These are phyloP conservation scores for Sebastes hopkinsi DNA, from an alignment of 2,797 vertebrate genomes.

Conservation along the genomic window DNA sequence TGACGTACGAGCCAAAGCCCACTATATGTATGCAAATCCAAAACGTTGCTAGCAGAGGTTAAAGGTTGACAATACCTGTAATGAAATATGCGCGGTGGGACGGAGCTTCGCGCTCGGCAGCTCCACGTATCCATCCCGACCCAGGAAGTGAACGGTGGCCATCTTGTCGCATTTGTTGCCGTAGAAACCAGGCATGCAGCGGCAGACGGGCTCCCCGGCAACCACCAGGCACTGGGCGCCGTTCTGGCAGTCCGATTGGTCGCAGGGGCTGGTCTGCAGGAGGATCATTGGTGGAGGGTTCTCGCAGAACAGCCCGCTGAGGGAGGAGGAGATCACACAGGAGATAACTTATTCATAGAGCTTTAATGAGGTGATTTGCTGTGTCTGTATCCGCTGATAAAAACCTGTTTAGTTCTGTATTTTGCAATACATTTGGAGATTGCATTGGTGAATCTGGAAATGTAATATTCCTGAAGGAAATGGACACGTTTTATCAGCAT, in stretches of 20 bases:
- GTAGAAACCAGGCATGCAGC: slow-evolving; percentile 91
- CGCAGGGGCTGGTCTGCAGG: slow-evolving; percentile 96
- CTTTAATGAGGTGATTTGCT: slow-evolving; percentile 26
- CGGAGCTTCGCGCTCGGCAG: slow-evolving; percentile 88
- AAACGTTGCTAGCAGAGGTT: neutral
- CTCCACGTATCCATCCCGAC: slow-evolving; percentile 91
- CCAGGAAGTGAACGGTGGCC: slow-evolving; percentile 93
- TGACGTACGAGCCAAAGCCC: too few relatives aligned
- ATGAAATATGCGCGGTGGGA: slow-evolving; percentile 91
- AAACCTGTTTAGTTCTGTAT: slow-evolving; percentile 2
- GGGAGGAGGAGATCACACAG: slow-evolving; percentile 10
- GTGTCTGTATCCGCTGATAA: slow-evolving; percentile 2
- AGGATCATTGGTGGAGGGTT: slow-evolving; percentile 95
- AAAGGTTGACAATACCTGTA: slow-evolving; percentile 84
- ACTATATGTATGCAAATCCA: too few relatives aligned
- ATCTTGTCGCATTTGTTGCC: slow-evolving; percentile 94
- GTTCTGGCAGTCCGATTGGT: slow-evolving; percentile 94
- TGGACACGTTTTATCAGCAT: neutral
- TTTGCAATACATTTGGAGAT: neutral
- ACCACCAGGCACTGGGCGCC: slow-evolving; percentile 91
- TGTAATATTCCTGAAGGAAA: slow-evolving; percentile 4
- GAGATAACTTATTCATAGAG: slow-evolving; percentile 34
- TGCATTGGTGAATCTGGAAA: neutral
- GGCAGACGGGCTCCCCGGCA: slow-evolving; percentile 91
- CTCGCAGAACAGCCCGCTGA: slow-evolving; percentile 93